Percentiles rank a stretch among this genome's conserved stretches.
phyloP scores from a whole-genome alignment of 2,797 vertebrate genomes.

The Chromis chromis region DNA sequence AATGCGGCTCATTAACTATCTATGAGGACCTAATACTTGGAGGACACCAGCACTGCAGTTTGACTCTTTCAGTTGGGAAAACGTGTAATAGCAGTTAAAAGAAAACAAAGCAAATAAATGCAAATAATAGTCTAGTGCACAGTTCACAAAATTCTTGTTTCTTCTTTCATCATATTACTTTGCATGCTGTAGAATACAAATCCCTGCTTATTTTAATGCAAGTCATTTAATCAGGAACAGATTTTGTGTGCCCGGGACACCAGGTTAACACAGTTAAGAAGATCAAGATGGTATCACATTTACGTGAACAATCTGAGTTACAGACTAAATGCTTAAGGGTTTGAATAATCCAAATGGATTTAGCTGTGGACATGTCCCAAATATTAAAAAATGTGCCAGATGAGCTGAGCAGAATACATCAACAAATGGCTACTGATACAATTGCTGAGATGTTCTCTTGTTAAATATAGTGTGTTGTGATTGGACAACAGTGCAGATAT shows the following conservation, averaged over 20 bases:
- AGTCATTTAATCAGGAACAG: background rate
- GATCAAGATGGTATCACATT: background rate
- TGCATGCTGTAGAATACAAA: background rate
- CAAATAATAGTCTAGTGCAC: background rate
- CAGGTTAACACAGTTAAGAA: constrained; percentile 11
- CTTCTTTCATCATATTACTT: background rate
- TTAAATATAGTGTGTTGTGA: background rate
- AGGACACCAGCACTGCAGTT: constrained; percentile 45
- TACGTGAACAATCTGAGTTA: constrained; percentile 5
- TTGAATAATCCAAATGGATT: background rate
- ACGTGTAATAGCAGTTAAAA: constrained; percentile 11
- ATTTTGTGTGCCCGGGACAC: background rate
- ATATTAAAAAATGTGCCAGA: background rate
- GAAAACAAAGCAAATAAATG: background rate
- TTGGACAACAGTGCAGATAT: too few species aligned
- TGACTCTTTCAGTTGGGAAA: constrained; percentile 14
- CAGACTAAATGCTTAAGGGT: constrained; percentile 2
- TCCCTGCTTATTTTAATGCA: background rate
- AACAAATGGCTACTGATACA: background rate
- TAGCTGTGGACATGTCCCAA: background rate
- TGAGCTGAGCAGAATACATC: background rate
- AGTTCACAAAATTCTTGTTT: background rate
- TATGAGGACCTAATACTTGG: constrained; percentile 54
- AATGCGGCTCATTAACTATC: constrained; percentile 64
- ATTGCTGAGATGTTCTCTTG: background rate